Evolutionary conservation across 2,888 invertebrate genomes (phyloP).

Genomic region (Anodontia alba): DNA sequence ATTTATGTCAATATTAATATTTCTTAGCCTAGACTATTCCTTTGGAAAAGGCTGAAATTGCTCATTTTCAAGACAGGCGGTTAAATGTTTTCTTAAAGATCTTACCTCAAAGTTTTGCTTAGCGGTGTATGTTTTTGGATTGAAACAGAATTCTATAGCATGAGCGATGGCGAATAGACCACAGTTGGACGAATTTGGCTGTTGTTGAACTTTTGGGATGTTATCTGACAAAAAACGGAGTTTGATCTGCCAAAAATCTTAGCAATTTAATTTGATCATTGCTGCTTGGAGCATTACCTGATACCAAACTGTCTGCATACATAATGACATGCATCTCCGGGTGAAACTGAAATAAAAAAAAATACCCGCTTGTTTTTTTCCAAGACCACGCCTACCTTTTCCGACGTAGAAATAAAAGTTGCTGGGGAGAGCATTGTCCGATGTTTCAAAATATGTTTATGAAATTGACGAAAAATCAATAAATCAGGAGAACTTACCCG

Average conservation of each 20-base stretch:
- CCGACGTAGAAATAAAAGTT: no score
- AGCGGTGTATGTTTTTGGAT: not conserved
- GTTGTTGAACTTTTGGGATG: not conserved
- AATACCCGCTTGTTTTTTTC: no score
- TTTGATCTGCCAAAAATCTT: not conserved
- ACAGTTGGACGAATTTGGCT: not conserved
- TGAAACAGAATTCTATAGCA: conserved; percentile 7
- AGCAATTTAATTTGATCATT: conserved; percentile 10
- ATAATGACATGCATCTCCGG: no score
- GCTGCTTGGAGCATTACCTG: not conserved
- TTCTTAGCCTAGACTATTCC: conserved; percentile 2
- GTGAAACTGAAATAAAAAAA: no score
- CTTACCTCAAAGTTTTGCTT: not conserved
- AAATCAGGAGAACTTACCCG: no score
- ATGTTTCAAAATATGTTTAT: no score
- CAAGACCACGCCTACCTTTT: no score
- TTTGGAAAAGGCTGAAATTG: not conserved
- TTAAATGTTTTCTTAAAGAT: not conserved
- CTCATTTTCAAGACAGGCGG: conserved; percentile 8
- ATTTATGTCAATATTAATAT: not conserved
- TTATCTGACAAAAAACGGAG: not conserved
- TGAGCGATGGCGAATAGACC: not conserved
- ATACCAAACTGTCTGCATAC: not conserved
- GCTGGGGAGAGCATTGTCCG: no score
- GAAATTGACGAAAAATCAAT: no score